Evolutionary conservation across 2,113 vertebrate genomes (phyloP), one percentile per base, ranked within the genome.

Genomic region (Cyanocitta stelleri): DNA sequence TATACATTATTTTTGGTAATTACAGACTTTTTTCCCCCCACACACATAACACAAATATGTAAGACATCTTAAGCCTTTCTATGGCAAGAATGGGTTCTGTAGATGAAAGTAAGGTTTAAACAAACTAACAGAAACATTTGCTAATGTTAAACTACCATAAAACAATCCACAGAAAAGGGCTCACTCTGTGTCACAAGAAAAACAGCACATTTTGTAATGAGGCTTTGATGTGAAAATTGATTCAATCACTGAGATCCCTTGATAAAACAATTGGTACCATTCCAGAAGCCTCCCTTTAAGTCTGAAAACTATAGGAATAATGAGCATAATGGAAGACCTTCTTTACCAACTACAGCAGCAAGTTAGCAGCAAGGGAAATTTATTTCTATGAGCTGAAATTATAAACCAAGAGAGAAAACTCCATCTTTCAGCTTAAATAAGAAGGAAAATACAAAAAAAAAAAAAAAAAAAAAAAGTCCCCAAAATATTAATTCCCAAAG

Each of bases 131-230:
- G 22, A 80, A 91, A 32, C 5, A 62, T 44, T 54, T 62, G 10
- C 29, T 85, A 21, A 76, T 46, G 29, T 30, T 48, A 59, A 85
- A 55, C 43, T 48, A 63, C 11, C 33, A 15, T 10, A 61, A 77
- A 78, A 7, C 8, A 82, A 59, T 11, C 8, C 43, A 86, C 12
- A 71, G 26, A 41, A 54, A 77, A 71, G 7, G 77, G 32, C 15
- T 66, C 41, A 37, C 18, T 33, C 13, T 22, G 16, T 0, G 0
- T 67, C 63, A 74, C n/a, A 46, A 33, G 72, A 89, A 71, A 54
- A 78, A 14, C 20, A 51, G 26, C 0, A 5, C 26, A 46, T 21
- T 58, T n/a, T 0, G 0, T 64, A 74, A 69, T 9, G 9, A 89
- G 5, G 32, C 9, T 84, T 44, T 43, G 7, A 81, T 48, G 22